phyloP scores from a whole-genome alignment of 2,113 vertebrate species.

The Heteronetta atricapilla region DNA sequence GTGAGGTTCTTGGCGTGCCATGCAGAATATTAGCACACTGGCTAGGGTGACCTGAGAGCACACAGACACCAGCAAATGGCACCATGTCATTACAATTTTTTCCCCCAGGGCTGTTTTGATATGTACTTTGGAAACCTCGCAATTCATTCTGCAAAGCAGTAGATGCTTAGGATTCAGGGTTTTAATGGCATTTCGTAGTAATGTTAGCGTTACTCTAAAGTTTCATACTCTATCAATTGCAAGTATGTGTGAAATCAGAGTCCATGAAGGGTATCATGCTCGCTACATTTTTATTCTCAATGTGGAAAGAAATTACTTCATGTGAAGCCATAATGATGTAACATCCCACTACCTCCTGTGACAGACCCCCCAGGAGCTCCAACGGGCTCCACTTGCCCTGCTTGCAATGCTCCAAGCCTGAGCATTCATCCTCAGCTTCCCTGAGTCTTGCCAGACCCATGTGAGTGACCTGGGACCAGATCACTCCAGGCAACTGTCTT shows the following conservation, averaged over 20 bases:
- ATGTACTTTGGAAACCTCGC: background rate
- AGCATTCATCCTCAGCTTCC: background rate
- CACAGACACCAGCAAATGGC: background rate
- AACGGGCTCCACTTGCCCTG: background rate
- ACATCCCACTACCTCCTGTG: background rate
- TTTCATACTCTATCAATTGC: background rate
- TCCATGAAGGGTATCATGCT: background rate
- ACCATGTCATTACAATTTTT: background rate
- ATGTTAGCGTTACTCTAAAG: background rate
- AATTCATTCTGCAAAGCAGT: background rate
- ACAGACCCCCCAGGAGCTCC: fast-evolving
- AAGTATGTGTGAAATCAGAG: background rate
- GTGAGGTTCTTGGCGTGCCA: background rate
- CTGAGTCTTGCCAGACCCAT: background rate
- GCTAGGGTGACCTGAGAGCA: background rate
- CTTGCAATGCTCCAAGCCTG: background rate
- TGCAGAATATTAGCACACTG: background rate
- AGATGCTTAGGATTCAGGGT: background rate
- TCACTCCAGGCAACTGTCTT: background rate
- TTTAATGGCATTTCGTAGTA: background rate
- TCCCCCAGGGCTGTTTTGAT: background rate
- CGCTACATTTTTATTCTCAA: background rate
- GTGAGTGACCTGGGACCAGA: background rate
- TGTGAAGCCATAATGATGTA: background rate
- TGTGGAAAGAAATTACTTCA: background rate